Percentiles rank a stretch among this genome's conserved stretches.
Conservation (phyloP, 1,140 invertebrate species). For the Proctacanthus coquilletti region DNA sequence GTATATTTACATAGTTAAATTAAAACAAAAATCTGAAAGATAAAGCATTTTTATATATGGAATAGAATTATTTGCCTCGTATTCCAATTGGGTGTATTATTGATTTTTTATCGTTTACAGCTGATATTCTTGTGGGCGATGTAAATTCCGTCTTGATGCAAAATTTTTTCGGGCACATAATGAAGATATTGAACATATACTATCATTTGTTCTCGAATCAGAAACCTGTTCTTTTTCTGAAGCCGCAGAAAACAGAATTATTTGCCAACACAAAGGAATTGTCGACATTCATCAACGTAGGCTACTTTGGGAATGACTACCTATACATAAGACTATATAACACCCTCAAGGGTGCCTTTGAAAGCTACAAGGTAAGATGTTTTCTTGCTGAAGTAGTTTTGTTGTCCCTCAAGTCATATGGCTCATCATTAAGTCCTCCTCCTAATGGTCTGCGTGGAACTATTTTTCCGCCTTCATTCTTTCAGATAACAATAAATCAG, state of each 20-base stretch:
- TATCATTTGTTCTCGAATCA: constrained; percentile 55
- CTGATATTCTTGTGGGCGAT: too few species aligned
- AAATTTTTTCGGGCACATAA: constrained; percentile 42
- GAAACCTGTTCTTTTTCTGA: constrained; percentile 33
- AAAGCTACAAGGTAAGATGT: constrained; percentile 52
- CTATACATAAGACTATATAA: constrained; percentile 66
- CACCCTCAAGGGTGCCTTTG: constrained; percentile 50
- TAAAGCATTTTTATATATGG: too few species aligned
- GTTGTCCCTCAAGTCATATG: neutral
- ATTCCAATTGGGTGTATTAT: too few species aligned
- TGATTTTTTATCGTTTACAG: too few species aligned
- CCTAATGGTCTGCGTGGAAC: neutral
- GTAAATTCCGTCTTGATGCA: too few species aligned
- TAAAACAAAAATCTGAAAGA: too few species aligned
- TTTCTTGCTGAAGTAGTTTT: neutral
- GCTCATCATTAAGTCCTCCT: neutral
- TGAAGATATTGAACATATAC: constrained; percentile 54
- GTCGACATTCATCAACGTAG: constrained; percentile 29
- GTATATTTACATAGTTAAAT: too few species aligned
- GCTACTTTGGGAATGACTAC: constrained; percentile 44
- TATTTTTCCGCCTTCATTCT: constrained; percentile 4
- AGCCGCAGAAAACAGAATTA: constrained; percentile 10
- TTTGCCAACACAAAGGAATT: constrained; percentile 12
- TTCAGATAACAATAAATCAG: constrained; percentile 50
- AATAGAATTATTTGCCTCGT: too few species aligned